Base-by-base conservation (phyloP, 2,797 vertebrate species). In the Cryptoblepharus egeriae region DNA sequence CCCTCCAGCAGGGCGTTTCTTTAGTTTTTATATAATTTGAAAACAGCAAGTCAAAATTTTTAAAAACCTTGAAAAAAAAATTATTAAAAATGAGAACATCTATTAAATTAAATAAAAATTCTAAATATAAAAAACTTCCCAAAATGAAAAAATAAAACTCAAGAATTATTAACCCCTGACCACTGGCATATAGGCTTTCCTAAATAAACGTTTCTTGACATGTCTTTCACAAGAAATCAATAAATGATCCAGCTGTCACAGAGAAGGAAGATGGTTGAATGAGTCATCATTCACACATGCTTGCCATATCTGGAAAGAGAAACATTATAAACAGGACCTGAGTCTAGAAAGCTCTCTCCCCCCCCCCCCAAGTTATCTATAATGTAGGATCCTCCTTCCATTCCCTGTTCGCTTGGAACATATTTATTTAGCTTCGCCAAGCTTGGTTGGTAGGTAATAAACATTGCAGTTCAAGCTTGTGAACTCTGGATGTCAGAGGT, bases 341-440 rank as follows among this genome's bases (percentile, higher is more conserved):
- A 60, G 60, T 15, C 12, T 67, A 60, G 68, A 65, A 35, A 72
- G 30, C 70, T 2, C 70, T 84, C 0, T 22, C 7, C 7, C 8
- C 6, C 7, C 81, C 82, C 24, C 80, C 8, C 1, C 1, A 0
- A 32, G 6, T 5, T 26, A 68, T 72, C 80, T 84, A 3, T 67
- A 77, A 35, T 72, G 83, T 13, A 55, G 65, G 74, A 74, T 61
- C 18, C 6, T 0, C 20, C 15, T 0, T 55, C 63, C 49, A 22
- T 73, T 79, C 4, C 52, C 3, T 8, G 16, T 2, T 57, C 74
- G 20, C 88, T 13, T 1, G 0, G 4, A 28, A 18, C 76, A 37
- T 58, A 9, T 81, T 88, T 63, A 35, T 77, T 63, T 65, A 83
- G 16, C 7, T 10, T 65, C 74, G 12, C 68, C 89, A 24, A 52